Base-by-base conservation (phyloP, 2,113 vertebrate genomes). In the Myanophis thanlyinensis region DNA sequence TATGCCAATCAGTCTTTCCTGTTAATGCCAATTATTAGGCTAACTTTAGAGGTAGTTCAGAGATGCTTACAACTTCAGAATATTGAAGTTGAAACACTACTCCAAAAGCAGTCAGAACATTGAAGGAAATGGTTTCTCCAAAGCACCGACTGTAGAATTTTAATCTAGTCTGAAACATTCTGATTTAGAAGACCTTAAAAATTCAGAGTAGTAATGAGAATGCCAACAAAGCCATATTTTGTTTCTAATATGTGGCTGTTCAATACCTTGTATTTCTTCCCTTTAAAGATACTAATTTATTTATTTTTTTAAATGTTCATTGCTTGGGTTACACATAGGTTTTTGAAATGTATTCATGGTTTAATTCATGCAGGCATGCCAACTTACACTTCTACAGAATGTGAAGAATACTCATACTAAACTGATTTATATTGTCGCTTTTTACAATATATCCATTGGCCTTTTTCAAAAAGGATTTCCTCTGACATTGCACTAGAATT, bases 201-300 rank as follows among this genome's bases (percentile, higher is more conserved):
- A 97, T 90, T 95, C 96, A 95, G 93, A 91, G 89, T 94, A 97
- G 97, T 96, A 98, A 97, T 97, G 97, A 96, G 97, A 97, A 97
- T 27, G 95, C 95, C 97, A 97, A 98, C 97, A 97, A 96, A 97
- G 96, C 95, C 97, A 97, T 97, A 96, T 97, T 95, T 92, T 94
- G 94, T 97, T 98, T 98, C 97, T 96, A 97, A 95, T 95, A 95
- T 94, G 96, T 96, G 97, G 96, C 97, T 97, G 95, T 97, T 97
- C 97, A 97, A 98, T 98, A 97, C 93, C 97, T 96, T 95, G 96
- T 96, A 98, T 98, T 97, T 98, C 96, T 98, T 97, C 96, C 96
- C 96, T 97, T 97, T 96, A 96, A 97, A 98, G 97, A 97, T 98
- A 98, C 97, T 98, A 98, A 98, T 98, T 98, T 98, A 97, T 96